These are phyloP conservation scores for Eublepharis macularius DNA, from an alignment of 2,113 vertebrate genomes.

Conservation along the genomic window DNA sequence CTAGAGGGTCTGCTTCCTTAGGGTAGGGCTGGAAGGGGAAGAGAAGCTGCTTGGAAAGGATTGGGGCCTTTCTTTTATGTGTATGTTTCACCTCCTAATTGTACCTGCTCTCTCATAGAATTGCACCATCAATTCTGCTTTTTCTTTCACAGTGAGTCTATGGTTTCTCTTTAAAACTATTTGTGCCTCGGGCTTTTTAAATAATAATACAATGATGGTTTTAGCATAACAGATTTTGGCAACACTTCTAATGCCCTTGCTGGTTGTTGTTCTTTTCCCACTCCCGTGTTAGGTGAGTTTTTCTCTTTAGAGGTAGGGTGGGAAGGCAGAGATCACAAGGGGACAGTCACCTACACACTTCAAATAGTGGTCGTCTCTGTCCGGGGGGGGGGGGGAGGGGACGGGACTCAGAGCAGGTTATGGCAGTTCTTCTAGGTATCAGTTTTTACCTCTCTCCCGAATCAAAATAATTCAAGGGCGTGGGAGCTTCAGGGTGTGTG, in stretches of 20 bases:
- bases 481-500: too few species aligned
- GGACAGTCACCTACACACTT: too few species aligned
- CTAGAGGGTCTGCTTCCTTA: not conserved
- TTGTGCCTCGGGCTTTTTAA: not conserved
- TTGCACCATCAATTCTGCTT: not conserved
- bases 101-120: not conserved
- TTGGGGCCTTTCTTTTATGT: not conserved
- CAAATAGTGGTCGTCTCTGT: too few species aligned
- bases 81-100: not conserved
- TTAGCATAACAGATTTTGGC: not conserved
- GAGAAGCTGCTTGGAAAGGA: not conserved
- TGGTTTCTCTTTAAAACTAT: not conserved
- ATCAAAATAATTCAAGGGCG: too few species aligned
- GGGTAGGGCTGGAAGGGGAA: not conserved
- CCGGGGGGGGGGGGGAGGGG: too few species aligned
- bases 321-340: too few species aligned
- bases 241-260: not conserved
- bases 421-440: too few species aligned
- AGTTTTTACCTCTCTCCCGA: too few species aligned
- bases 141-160: too few species aligned
- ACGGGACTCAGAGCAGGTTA: too few species aligned
- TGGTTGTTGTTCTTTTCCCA: not conserved
- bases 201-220: not conserved
- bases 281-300: too few species aligned
- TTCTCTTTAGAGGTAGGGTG: too few species aligned